phyloP scores from a whole-genome alignment of 2,888 invertebrate species.

The Drosophila falleni region DNA sequence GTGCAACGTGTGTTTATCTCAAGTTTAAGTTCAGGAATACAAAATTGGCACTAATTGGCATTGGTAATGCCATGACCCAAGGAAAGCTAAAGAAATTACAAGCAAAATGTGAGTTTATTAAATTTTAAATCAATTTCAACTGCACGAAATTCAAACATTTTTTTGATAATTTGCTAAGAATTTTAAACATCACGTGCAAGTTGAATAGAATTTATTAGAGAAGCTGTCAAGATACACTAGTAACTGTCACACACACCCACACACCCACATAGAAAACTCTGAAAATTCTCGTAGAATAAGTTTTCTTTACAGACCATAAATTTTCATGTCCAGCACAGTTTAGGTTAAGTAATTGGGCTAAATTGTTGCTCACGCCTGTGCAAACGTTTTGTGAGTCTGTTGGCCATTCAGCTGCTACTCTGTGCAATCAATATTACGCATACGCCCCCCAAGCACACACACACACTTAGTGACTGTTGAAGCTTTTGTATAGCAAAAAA shows the following conservation, averaged over 20 bases:
- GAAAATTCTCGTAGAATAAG: neutral
- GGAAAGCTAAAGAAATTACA: neutral
- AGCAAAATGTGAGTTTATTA: neutral
- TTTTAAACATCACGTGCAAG: constrained; percentile 7
- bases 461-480: neutral
- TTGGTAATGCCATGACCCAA: neutral
- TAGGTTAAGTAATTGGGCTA: constrained; percentile 45
- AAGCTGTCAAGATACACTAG: constrained; percentile 11
- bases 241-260: constrained; percentile 1
- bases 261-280: neutral
- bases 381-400: constrained; percentile 8
- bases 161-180: neutral
- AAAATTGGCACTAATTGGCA: constrained; percentile 6
- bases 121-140: constrained; percentile 8
- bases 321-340: constrained; percentile 23
- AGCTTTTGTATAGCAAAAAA: constrained; percentile 14
- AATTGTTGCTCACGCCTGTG: constrained; percentile 30
- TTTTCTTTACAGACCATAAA: constrained; percentile 26
- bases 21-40: constrained; percentile 44
- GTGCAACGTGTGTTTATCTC: constrained; percentile 26
- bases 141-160: neutral
- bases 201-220: constrained; percentile 14
- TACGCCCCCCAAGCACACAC: constrained; percentile 30
- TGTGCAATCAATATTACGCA: constrained; percentile 55
- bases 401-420: constrained; percentile 1